These are phyloP conservation scores for Sinelater perroti DNA, from an alignment of 2,888 invertebrate genomes.

Conservation along the genomic window DNA sequence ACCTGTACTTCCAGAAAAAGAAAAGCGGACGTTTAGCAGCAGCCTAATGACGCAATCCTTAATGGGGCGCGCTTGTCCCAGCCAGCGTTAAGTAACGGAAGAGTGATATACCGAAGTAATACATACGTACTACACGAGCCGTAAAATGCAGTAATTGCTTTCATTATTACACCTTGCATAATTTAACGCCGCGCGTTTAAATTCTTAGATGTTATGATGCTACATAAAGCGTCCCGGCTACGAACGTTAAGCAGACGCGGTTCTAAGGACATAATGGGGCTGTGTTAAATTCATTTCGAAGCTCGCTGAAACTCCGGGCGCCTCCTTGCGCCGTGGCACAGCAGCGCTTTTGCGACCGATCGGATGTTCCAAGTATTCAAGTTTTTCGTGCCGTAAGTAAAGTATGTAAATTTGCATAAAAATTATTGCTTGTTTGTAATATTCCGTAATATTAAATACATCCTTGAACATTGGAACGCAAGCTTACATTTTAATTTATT, in stretches of 20 bases:
- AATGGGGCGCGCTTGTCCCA: slow-evolving; percentile 10
- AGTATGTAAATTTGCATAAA: too few species aligned
- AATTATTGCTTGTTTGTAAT: too few species aligned
- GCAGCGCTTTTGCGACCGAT: too few species aligned
- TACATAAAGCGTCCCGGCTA: slow-evolving; percentile 36
- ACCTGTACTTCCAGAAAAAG: too few species aligned
- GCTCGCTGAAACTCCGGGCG: slow-evolving; percentile 24
- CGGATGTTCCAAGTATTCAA: too few species aligned
- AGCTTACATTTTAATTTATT: too few species aligned
- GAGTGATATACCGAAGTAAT: slow-evolving; percentile 35
- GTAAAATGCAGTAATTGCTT: slow-evolving; percentile 41
- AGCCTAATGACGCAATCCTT: too few species aligned
- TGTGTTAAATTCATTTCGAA: slow-evolving; percentile 36
- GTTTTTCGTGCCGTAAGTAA: too few species aligned
- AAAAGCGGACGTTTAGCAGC: too few species aligned
- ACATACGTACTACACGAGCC: slow-evolving; percentile 35
- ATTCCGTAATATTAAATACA: too few species aligned
- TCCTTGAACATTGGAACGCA: too few species aligned
- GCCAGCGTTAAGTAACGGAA: slow-evolving; percentile 20
- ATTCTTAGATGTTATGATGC: slow-evolving; percentile 40
- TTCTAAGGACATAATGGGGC: slow-evolving; percentile 34
- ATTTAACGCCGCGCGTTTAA: slow-evolving; percentile 40
- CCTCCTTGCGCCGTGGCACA: slow-evolving; percentile 34
- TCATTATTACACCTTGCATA: slow-evolving; percentile 43
- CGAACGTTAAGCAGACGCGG: slow-evolving; percentile 34